Evolutionary conservation across 2,113 vertebrate species (phyloP), one percentile per base, ranked within the genome.

Genomic region (Pionites leucogaster): DNA sequence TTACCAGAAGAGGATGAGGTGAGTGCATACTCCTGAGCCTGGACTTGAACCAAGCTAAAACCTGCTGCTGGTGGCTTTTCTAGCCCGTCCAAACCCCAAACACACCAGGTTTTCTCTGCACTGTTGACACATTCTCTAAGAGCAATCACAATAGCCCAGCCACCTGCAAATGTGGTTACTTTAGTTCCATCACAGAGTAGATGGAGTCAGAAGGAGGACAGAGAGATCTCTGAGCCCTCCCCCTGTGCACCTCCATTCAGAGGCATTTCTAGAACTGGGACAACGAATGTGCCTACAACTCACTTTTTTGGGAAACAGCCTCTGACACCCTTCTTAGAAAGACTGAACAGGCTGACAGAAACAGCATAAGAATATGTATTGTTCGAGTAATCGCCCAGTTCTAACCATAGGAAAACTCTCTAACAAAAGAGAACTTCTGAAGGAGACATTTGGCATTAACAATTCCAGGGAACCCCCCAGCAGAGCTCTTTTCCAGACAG

Each of bases 391-490:
- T 7, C 70, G 28, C 39, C 60, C 67, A 78, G 62, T 70, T 94
- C 35, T 35, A 46, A 69, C n/a, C 33, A 55, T 37, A 35, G 20
- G 9, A 74, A 72, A 82, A 23, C 20, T 89, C 20, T 29, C 41
- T 60, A 63, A 69, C 20, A 29, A 64, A 63, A 89, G 5, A 24
- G 35, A 78, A 60, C 39, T 74, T 89, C 17, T 0, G 4, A 77
- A 92, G 74, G 52, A 91, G 89, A 84, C 62, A 35, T 91, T 91
- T 93, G 89, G 92, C 94, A 96, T 96, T 91, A 87, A 92, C 77
- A 75, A 84, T 93, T 95, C 94, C 89, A 91, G 69, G 71, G 78
- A 95, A 59, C 2, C 4, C 19, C 64, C 62, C 18, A 82, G 63
- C 63, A 95, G 75, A 89, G 35, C 33, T 93, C 62, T 91, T 91